Percentiles rank a stretch among this genome's conserved stretches.
Conservation (phyloP, 37 sponge, comb jelly and placozoan species). For the Aplysina aerophoba region DNA sequence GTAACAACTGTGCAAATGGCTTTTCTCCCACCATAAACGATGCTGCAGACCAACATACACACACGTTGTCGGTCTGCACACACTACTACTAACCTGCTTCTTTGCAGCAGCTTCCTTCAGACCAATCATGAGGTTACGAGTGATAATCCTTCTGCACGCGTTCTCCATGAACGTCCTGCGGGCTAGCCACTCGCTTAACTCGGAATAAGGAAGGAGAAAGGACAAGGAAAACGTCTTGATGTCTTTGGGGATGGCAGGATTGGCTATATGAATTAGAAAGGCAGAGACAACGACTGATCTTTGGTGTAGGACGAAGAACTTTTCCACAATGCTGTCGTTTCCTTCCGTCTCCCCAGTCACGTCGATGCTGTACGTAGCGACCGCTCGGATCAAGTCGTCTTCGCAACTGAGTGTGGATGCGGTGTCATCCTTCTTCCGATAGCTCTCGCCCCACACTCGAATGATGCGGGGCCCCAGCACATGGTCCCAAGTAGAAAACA, state of each 20-base stretch:
- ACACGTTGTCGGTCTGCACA: too few species aligned
- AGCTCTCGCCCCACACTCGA: not conserved
- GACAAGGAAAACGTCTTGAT: slow-evolving; percentile 60
- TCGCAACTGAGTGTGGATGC: not conserved
- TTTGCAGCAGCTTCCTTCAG: not conserved
- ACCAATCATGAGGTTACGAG: not conserved
- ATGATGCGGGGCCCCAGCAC: slow-evolving; percentile 81
- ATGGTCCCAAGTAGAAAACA: slow-evolving; percentile 84
- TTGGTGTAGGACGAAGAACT: slow-evolving; percentile 33
- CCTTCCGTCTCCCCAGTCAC: slow-evolving; percentile 9
- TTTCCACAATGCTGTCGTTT: not conserved
- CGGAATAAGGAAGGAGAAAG: slow-evolving; percentile 57
- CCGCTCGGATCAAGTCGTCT: not conserved
- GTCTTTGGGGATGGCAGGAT: not conserved
- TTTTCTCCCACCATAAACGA: too few species aligned
- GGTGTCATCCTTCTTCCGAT: not conserved
- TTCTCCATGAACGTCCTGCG: slow-evolving; percentile 49
- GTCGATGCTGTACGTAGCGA: slow-evolving; percentile 37
- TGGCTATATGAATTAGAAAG: slow-evolving; percentile 10
- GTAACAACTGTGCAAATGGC: too few species aligned
- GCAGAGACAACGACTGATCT: slow-evolving; percentile 11
- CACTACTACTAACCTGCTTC: too few species aligned
- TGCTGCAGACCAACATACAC: too few species aligned
- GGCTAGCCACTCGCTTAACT: slow-evolving; percentile 59
- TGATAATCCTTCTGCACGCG: slow-evolving; percentile 11